These are phyloP conservation scores for Perdix hodgsoniae DNA, from an alignment of 2,797 vertebrate genomes.

Conservation along the genomic window DNA sequence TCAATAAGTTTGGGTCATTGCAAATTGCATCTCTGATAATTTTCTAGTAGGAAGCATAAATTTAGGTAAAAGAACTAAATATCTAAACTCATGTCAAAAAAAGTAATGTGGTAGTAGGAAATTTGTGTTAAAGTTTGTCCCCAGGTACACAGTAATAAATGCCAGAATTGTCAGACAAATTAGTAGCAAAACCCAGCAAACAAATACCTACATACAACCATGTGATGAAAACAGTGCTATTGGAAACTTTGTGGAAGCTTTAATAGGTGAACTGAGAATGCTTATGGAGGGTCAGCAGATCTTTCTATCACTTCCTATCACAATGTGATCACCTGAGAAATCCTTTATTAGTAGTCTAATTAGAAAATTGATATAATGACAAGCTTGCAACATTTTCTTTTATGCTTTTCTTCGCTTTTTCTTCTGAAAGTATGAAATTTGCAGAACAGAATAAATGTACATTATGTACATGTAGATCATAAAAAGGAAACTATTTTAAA, in stretches of 20 bases:
- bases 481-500: slow-evolving; percentile 1
- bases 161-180: background rate
- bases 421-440: background rate
- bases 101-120: background rate
- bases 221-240: background rate
- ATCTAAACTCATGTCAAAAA: background rate
- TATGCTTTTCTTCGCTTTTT: background rate
- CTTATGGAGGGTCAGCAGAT: background rate
- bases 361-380: slow-evolving; percentile 19
- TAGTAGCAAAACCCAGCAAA: background rate
- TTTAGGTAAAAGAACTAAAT: slow-evolving; percentile 4
- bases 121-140: background rate
- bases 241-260: background rate
- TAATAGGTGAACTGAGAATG: background rate
- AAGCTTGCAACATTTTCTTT: background rate
- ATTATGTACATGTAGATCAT: background rate
- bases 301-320: background rate
- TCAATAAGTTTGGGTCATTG: slow-evolving; percentile 48
- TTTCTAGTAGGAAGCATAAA: background rate
- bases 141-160: background rate
- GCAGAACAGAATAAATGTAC: background rate
- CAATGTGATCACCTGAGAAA: background rate
- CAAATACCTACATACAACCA: background rate
- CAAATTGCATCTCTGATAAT: background rate
- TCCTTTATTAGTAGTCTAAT: slow-evolving; percentile 2